phyloP scores from a whole-genome alignment of 2,113 vertebrate species.

The Crotalus viridis region DNA sequence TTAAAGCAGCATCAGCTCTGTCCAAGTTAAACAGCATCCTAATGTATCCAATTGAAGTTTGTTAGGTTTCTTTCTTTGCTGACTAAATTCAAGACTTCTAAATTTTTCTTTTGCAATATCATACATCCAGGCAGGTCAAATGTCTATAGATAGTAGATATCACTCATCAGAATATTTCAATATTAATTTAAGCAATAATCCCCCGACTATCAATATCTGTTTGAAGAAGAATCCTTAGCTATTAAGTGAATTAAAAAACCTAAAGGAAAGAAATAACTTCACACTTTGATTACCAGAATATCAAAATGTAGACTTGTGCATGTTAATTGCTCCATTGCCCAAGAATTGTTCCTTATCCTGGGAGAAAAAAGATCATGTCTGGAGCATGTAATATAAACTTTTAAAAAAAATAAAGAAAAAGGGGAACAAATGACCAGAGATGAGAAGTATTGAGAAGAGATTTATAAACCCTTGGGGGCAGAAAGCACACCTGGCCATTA shows the following conservation, averaged over 20 bases:
- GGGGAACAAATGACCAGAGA: neutral
- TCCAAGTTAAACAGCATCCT: neutral
- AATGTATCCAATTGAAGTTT: neutral
- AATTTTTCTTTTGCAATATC: neutral
- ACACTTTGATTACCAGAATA: neutral
- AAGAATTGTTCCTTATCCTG: neutral
- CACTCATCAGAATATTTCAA: neutral
- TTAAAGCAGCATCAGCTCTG: neutral
- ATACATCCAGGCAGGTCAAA: neutral
- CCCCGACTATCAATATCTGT: neutral
- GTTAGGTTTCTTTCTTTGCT: neutral
- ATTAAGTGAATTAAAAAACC: neutral
- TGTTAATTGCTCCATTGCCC: neutral
- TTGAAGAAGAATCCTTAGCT: neutral
- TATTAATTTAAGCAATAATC: neutral
- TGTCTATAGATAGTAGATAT: neutral
- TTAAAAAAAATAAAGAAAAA: neutral
- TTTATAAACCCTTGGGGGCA: neutral
- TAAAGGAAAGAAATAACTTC: neutral
- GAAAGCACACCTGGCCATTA: neutral
- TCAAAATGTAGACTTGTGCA: neutral
- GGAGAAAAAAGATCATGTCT: neutral
- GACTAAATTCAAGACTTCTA: neutral
- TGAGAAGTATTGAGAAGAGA: neutral
- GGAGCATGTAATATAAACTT: neutral